These are phyloP conservation scores for Brachionus angularis DNA, from an alignment of 1,140 invertebrate genomes.

Conservation along the genomic window DNA sequence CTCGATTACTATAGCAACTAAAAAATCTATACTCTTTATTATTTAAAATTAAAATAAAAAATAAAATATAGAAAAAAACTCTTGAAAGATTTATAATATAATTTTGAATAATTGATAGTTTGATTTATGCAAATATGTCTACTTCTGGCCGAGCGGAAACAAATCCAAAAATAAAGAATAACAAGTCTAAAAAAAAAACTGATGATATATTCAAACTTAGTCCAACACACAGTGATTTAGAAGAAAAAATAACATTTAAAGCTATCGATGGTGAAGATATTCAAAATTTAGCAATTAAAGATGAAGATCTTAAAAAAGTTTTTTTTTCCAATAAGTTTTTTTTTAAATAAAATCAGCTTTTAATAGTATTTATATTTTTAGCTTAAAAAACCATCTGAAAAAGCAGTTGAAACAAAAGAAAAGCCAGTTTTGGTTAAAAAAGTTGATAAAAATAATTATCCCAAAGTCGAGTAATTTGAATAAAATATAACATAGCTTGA, in stretches of 20 bases:
- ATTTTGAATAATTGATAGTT: too few relatives aligned
- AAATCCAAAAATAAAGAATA: constrained; percentile 14
- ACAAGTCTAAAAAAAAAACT: constrained; percentile 40
- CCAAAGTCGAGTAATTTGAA: background rate
- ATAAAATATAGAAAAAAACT: too few relatives aligned
- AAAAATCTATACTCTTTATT: too few relatives aligned
- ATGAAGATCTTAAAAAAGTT: constrained; percentile 21
- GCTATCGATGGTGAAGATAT: constrained; percentile 41
- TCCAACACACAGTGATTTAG: constrained; percentile 23
- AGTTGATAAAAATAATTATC: background rate
- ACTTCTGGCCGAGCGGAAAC: constrained; percentile 25
- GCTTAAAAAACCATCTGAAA: background rate
- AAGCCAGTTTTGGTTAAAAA: background rate
- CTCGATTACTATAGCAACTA: too few relatives aligned
- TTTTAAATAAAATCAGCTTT: background rate
- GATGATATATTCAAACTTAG: constrained; percentile 28
- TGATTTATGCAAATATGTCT: constrained; percentile 19
- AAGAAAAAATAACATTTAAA: constrained; percentile 43
- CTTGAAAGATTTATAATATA: too few relatives aligned
- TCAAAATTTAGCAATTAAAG: constrained; percentile 35
- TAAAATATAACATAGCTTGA: background rate
- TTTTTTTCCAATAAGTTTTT: background rate
- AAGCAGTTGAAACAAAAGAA: background rate
- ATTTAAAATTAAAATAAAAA: too few relatives aligned
- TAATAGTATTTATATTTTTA: background rate